Evolutionary conservation across 2,888 invertebrate genomes (phyloP).

Genomic region (Rotaria sp.): DNA sequence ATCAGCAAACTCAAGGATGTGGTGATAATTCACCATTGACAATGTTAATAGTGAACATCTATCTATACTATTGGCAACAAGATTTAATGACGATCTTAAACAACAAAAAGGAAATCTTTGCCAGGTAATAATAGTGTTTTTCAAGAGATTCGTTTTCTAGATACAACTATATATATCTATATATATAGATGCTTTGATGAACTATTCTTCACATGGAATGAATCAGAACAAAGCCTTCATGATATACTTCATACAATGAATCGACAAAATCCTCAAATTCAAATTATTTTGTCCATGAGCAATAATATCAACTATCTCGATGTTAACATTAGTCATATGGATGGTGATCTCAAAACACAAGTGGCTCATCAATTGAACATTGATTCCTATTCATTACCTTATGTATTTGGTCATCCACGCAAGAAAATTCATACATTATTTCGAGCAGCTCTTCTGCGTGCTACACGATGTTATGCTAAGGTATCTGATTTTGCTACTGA

Average conservation of each 20-base stretch:
- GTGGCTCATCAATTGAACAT: neutral
- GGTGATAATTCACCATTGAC: neutral
- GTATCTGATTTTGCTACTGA: neutral
- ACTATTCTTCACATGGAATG: neutral
- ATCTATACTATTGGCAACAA: neutral
- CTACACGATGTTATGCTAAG: neutral
- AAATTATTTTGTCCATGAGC: too few species aligned
- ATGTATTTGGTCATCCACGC: neutral
- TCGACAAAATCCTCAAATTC: too few species aligned
- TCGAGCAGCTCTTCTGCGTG: neutral
- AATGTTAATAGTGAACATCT: neutral
- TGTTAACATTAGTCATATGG: too few species aligned
- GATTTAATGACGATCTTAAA: neutral
- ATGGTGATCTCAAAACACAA: neutral
- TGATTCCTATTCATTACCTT: neutral
- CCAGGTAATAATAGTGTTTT: too few species aligned
- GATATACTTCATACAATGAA: neutral
- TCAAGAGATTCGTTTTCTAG: too few species aligned
- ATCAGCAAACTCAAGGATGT: neutral
- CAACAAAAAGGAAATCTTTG: neutral
- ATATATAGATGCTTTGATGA: neutral
- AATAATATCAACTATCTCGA: too few species aligned
- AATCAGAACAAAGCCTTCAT: neutral
- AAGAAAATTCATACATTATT: neutral
- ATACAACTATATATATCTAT: too few species aligned